Percentiles rank a stretch among this genome's conserved stretches.
Evolutionary conservation across 2,888 invertebrate species (phyloP).

Genomic region (Tyria jacobaeae): DNA sequence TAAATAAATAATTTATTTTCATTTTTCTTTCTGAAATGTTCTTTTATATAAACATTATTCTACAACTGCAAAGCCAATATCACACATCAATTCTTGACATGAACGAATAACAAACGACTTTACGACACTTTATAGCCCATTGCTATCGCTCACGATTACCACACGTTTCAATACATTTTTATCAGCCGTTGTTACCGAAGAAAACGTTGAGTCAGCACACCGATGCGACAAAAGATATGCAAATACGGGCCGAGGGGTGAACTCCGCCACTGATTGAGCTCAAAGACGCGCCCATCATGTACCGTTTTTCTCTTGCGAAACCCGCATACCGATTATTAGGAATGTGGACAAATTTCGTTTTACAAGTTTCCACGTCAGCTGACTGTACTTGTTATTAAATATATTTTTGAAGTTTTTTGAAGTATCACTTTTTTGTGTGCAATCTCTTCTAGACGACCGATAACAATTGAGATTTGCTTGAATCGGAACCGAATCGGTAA

Average conservation of each 20-base stretch:
- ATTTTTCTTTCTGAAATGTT: too few species aligned
- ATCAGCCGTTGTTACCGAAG: slow-evolving; percentile 17
- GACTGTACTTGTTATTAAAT: slow-evolving; percentile 8
- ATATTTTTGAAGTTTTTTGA: not conserved
- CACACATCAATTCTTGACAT: not conserved
- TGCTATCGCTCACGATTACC: not conserved
- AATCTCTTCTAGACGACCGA: too few species aligned
- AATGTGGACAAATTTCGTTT: slow-evolving; percentile 7
- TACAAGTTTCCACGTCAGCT: not conserved
- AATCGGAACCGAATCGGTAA: too few species aligned
- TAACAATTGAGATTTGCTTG: too few species aligned
- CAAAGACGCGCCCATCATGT: slow-evolving; percentile 38
- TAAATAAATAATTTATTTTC: too few species aligned
- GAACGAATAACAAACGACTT: slow-evolving; percentile 3
- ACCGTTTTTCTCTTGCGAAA: slow-evolving; percentile 1
- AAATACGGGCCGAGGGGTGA: slow-evolving; percentile 50
- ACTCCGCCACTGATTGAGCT: slow-evolving; percentile 44
- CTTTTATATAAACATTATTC: too few species aligned
- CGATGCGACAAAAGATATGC: slow-evolving; percentile 51
- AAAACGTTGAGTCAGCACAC: slow-evolving; percentile 36
- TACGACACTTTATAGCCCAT: slow-evolving; percentile 6
- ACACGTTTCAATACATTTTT: slow-evolving; percentile 20
- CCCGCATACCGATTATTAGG: slow-evolving; percentile 22
- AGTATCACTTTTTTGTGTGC: not conserved
- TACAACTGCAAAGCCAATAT: not conserved